Percentiles rank a stretch among this genome's conserved stretches.
phyloP scores from a whole-genome alignment of 1,140 invertebrate genomes.

The Sarcophaga peregrina region DNA sequence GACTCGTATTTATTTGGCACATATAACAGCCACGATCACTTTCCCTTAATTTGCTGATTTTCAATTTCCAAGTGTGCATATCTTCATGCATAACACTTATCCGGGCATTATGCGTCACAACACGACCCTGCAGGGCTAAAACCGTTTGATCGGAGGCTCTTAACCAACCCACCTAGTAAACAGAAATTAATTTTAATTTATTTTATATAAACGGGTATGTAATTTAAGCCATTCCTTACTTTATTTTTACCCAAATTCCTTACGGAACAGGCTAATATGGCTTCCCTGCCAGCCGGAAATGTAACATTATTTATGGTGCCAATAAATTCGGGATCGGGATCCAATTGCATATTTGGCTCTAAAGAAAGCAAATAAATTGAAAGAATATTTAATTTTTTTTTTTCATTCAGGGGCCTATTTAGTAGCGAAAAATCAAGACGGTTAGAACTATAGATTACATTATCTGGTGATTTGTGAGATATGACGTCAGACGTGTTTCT shows the following conservation, averaged over 20 bases:
- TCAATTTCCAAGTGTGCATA: conserved; percentile 79
- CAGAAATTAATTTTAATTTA: background rate
- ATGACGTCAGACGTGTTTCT: no score
- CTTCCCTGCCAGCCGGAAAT: conserved; percentile 83
- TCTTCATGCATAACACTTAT: conserved; percentile 84
- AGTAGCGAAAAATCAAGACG: background rate
- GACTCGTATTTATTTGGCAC: conserved; percentile 89
- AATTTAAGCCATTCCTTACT: conserved; percentile 68
- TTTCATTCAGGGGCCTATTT: background rate
- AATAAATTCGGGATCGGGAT: conserved; percentile 77
- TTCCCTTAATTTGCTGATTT: conserved; percentile 78
- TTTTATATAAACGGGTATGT: background rate
- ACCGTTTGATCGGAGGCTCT: conserved; percentile 90
- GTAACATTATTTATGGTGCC: conserved; percentile 85
- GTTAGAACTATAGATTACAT: no score
- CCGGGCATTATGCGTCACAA: conserved; percentile 88
- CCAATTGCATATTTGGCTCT: conserved; percentile 63
- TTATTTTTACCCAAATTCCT: conserved; percentile 84
- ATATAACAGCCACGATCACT: conserved; percentile 84
- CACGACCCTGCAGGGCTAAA: conserved; percentile 82
- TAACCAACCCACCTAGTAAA: conserved; percentile 87
- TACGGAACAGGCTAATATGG: conserved; percentile 83
- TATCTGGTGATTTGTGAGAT: no score
- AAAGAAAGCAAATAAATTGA: conserved; percentile 35
- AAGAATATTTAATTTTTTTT: conserved; percentile 32